phyloP scores from a whole-genome alignment of 2,888 invertebrate genomes.

The Drosophila demipolita region DNA sequence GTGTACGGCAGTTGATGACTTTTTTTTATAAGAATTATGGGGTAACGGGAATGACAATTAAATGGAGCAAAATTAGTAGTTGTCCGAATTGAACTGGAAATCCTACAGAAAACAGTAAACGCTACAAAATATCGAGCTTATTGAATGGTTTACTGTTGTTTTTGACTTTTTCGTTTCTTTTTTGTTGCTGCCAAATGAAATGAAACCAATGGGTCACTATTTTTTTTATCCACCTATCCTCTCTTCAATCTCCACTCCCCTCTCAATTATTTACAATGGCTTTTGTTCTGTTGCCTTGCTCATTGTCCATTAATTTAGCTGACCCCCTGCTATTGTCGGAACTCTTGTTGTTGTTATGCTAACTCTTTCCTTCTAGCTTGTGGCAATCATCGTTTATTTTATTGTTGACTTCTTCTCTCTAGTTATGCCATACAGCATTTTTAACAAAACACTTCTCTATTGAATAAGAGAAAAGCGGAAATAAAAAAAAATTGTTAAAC shows the following conservation, averaged over 20 bases:
- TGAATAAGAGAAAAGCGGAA: constrained; percentile 60
- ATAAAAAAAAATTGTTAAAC: constrained; percentile 53
- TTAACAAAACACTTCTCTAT: constrained; percentile 23
- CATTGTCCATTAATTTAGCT: constrained; percentile 68
- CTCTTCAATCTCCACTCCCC: background rate
- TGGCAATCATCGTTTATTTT: constrained; percentile 31
- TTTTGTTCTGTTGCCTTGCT: constrained; percentile 33
- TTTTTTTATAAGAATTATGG: constrained; percentile 16
- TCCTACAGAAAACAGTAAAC: constrained; percentile 33
- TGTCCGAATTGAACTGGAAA: constrained; percentile 15
- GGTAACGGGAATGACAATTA: constrained; percentile 42
- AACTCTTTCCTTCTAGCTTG: constrained; percentile 40
- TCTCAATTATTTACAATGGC: background rate
- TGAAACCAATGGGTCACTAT: constrained; percentile 59
- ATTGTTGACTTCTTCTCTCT: constrained; percentile 47
- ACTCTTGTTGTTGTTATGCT: constrained; percentile 26
- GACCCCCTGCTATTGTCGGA: constrained; percentile 50
- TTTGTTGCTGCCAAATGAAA: constrained; percentile 71
- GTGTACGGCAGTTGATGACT: background rate
- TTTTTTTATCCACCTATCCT: background rate
- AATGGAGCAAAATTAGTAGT: constrained; percentile 28
- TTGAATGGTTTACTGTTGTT: constrained; percentile 41
- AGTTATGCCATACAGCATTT: constrained; percentile 62
- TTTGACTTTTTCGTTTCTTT: constrained; percentile 6
- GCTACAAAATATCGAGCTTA: constrained; percentile 51